These are phyloP conservation scores for Antennarius maculatus DNA, from an alignment of 2,797 vertebrate genomes.

Conservation along the genomic window DNA sequence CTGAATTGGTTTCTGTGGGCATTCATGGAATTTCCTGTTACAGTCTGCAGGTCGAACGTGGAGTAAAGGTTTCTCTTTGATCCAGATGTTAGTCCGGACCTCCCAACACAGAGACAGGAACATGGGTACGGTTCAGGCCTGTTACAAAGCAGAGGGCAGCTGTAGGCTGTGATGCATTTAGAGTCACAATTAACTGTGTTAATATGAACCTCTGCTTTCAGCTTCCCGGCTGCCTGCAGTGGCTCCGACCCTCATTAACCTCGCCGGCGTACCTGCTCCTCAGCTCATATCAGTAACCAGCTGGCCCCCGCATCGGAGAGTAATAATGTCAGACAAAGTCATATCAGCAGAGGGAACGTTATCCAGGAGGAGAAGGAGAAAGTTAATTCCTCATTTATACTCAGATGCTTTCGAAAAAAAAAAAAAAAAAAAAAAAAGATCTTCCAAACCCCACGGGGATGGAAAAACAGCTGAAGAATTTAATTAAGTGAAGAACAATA, in stretches of 20 bases:
- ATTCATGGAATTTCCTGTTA: no score
- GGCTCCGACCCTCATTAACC: constrained; percentile 71
- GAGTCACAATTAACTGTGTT: constrained; percentile 58
- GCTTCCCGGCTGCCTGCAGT: constrained; percentile 39
- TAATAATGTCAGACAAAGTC: constrained; percentile 40
- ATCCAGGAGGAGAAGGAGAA: background rate
- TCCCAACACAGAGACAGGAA: constrained; percentile 22
- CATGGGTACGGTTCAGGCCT: constrained; percentile 43
- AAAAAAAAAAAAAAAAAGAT: constrained; percentile 11
- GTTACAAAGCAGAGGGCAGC: constrained; percentile 56
- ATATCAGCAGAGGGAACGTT: constrained; percentile 14
- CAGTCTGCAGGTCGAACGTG: no score
- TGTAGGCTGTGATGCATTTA: constrained; percentile 43
- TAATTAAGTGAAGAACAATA: no score
- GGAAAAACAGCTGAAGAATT: no score
- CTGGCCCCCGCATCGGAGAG: constrained; percentile 19
- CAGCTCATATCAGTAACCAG: constrained; percentile 56
- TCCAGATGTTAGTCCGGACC: constrained; percentile 10
- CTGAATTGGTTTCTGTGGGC: no score
- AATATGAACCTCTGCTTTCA: constrained; percentile 41
- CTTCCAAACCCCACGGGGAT: constrained; percentile 31
- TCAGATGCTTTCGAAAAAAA: constrained; percentile 35
- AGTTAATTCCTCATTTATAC: constrained; percentile 39
- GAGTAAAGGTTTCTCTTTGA: background rate
- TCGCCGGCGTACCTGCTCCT: constrained; percentile 49